phyloP scores from a whole-genome alignment of 1,140 invertebrate genomes.

The Anadara kagoshimensis region DNA sequence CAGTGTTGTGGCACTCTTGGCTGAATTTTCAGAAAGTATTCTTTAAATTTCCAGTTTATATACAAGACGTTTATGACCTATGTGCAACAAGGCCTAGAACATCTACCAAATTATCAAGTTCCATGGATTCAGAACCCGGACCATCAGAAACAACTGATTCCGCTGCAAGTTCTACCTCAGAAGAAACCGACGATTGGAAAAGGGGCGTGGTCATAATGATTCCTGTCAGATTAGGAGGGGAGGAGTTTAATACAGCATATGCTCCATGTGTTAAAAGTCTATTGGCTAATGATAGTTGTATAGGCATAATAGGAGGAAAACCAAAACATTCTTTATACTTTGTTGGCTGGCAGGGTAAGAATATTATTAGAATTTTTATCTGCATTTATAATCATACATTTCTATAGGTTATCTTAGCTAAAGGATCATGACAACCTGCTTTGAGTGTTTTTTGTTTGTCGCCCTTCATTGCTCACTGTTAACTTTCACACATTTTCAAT shows the following conservation, averaged over 20 bases:
- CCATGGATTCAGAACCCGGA: slow-evolving; percentile 24
- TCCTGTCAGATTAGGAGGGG: slow-evolving; percentile 88
- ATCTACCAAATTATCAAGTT: slow-evolving; percentile 31
- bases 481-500: too few relatives aligned
- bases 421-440: too few relatives aligned
- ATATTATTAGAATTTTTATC: background rate
- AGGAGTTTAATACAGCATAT: slow-evolving; percentile 89
- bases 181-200: slow-evolving; percentile 75
- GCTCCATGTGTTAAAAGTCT: slow-evolving; percentile 85
- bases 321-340: slow-evolving; percentile 95
- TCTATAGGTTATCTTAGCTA: background rate
- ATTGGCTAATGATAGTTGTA: slow-evolving; percentile 85
- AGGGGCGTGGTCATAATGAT: slow-evolving; percentile 88
- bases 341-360: slow-evolving; percentile 86
- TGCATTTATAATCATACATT: background rate
- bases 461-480: background rate
- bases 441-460: too few relatives aligned
- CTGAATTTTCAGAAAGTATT: too few relatives aligned
- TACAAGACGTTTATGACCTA: slow-evolving; percentile 73
- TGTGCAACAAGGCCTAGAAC: slow-evolving; percentile 56
- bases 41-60: slow-evolving; percentile 69
- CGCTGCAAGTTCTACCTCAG: too few relatives aligned
- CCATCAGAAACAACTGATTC: slow-evolving; percentile 6
- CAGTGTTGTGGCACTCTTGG: too few relatives aligned
- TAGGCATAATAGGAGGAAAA: slow-evolving; percentile 93